Evolutionary conservation across 2,888 invertebrate species (phyloP).

Genomic region (Pyrocoelia pectoralis): DNA sequence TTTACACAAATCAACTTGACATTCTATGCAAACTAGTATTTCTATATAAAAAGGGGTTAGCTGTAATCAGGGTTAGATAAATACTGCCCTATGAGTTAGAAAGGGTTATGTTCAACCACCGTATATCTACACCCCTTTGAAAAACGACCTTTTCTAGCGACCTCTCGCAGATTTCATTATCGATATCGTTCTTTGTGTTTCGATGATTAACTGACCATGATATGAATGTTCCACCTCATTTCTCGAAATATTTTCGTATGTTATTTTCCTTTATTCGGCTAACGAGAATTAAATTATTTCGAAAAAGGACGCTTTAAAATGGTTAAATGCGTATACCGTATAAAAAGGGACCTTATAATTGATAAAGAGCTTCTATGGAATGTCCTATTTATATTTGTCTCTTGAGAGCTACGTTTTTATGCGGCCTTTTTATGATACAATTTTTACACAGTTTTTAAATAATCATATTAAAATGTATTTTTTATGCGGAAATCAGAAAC

Average conservation of each 20-base stretch:
- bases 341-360: constrained; percentile 25
- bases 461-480: constrained; percentile 14
- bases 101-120: constrained; percentile 41
- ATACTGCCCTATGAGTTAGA: constrained; percentile 39
- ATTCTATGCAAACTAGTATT: constrained; percentile 36
- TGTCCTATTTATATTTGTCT: constrained; percentile 27
- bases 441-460: constrained; percentile 19
- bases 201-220: constrained; percentile 43
- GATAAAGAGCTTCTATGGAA: constrained; percentile 30
- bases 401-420: constrained; percentile 20
- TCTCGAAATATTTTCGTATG: constrained; percentile 29
- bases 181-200: constrained; percentile 48
- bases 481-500: background rate
- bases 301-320: constrained; percentile 25
- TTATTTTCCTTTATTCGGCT: constrained; percentile 24
- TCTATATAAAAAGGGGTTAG: constrained; percentile 38
- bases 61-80: constrained; percentile 40
- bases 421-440: constrained; percentile 20
- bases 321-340: constrained; percentile 23
- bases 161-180: constrained; percentile 48
- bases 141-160: constrained; percentile 43
- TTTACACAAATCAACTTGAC: constrained; percentile 33
- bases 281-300: constrained; percentile 31
- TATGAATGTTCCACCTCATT: constrained; percentile 37
- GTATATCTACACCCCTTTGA: constrained; percentile 40